phyloP scores from a whole-genome alignment of 1,140 invertebrate species.

The Drosophila jambulina region DNA sequence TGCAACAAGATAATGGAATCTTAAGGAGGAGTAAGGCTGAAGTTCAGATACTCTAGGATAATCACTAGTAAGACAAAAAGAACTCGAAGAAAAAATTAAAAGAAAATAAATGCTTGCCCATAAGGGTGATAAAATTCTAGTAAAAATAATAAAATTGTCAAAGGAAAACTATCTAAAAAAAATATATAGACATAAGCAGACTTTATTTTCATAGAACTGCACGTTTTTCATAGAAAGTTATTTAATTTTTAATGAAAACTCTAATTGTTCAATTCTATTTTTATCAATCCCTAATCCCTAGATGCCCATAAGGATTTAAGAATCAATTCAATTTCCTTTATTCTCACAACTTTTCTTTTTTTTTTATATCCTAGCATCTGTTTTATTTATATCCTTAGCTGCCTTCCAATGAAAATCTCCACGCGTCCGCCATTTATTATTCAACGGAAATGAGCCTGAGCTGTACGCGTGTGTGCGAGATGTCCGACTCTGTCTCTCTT shows the following conservation, averaged over 20 bases:
- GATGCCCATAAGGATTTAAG: too few relatives aligned
- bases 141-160: neutral
- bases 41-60: neutral
- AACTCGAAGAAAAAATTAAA: neutral
- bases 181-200: neutral
- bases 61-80: neutral
- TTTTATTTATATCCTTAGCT: slow-evolving; percentile 54
- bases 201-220: neutral
- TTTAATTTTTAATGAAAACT: neutral
- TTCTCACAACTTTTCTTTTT: neutral
- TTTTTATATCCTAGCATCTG: slow-evolving; percentile 27
- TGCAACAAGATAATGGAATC: slow-evolving; percentile 33
- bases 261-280: neutral
- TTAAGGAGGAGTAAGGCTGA: neutral
- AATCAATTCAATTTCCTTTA: neutral
- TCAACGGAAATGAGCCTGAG: slow-evolving; percentile 67
- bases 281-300: too few relatives aligned
- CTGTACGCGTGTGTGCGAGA: slow-evolving; percentile 17
- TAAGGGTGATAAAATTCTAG: neutral
- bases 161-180: neutral
- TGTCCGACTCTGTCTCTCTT: slow-evolving; percentile 9
- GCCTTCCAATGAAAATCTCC: slow-evolving; percentile 28
- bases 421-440: slow-evolving; percentile 62
- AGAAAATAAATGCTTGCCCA: neutral
- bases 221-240: too few relatives aligned